Evolutionary conservation across 2,888 invertebrate species (phyloP).

Genomic region (Phragmatobia fuliginosa): DNA sequence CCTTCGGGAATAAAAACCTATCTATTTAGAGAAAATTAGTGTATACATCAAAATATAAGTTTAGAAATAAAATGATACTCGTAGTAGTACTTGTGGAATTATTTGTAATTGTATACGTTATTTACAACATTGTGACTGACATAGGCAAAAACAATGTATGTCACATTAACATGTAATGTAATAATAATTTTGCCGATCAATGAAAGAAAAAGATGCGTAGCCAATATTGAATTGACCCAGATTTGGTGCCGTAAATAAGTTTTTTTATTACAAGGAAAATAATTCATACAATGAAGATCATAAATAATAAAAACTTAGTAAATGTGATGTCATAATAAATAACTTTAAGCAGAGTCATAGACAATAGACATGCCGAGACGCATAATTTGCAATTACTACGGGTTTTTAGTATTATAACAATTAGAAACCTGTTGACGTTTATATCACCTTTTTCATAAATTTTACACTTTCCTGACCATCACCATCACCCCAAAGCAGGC

Average conservation of each 20-base stretch:
- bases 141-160: slow-evolving; percentile 3
- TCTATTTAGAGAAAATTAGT: not conserved
- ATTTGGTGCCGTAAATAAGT: slow-evolving; percentile 4
- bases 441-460: no score
- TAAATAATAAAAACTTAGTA: not conserved
- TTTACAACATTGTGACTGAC: not conserved
- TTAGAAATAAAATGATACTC: not conserved
- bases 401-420: not conserved
- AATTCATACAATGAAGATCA: not conserved
- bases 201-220: not conserved
- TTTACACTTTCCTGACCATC: no score
- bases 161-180: no score
- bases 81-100: not conserved
- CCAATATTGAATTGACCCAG: slow-evolving; percentile 32
- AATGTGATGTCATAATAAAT: not conserved
- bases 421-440: no score
- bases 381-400: not conserved
- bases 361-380: not conserved
- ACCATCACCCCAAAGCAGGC: no score
- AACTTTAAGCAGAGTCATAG: not conserved
- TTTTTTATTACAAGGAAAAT: not conserved
- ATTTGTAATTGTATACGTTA: not conserved
- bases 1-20: not conserved
- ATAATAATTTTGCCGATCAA: slow-evolving; percentile 5
- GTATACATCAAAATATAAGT: not conserved